phyloP scores from a whole-genome alignment of 1,140 invertebrate species.

The Rhyacophila brunnea region DNA sequence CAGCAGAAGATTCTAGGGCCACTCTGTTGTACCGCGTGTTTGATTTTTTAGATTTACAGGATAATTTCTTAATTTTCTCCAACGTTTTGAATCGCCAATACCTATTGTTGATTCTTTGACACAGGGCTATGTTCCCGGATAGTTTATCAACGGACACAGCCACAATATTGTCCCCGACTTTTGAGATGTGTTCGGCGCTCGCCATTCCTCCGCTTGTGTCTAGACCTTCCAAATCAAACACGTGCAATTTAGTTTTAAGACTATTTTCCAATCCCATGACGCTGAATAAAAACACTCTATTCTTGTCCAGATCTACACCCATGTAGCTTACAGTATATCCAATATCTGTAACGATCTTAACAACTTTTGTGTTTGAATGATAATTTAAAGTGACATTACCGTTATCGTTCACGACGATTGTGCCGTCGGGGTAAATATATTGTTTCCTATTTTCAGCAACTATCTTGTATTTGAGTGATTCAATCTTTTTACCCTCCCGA shows the following conservation, averaged over 20 bases:
- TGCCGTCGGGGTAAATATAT: too few species aligned
- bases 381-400: too few species aligned
- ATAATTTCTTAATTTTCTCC: constrained; percentile 9
- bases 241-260: background rate
- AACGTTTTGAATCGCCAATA: constrained; percentile 1
- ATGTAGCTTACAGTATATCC: too few species aligned
- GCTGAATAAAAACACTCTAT: too few species aligned
- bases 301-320: too few species aligned
- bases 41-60: background rate
- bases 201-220: background rate
- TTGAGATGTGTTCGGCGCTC: background rate
- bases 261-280: too few species aligned
- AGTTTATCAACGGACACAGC: background rate
- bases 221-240: background rate
- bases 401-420: too few species aligned
- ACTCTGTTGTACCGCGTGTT: background rate
- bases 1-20: background rate
- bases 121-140: background rate
- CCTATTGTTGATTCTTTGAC: background rate
- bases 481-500: too few species aligned
- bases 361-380: too few species aligned
- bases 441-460: too few species aligned
- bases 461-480: too few species aligned
- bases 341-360: too few species aligned
- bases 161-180: constrained; percentile 3